Evolutionary conservation across 23 tunicate genomes (phyloP).

Genomic region (Aplidium turbinatum): DNA sequence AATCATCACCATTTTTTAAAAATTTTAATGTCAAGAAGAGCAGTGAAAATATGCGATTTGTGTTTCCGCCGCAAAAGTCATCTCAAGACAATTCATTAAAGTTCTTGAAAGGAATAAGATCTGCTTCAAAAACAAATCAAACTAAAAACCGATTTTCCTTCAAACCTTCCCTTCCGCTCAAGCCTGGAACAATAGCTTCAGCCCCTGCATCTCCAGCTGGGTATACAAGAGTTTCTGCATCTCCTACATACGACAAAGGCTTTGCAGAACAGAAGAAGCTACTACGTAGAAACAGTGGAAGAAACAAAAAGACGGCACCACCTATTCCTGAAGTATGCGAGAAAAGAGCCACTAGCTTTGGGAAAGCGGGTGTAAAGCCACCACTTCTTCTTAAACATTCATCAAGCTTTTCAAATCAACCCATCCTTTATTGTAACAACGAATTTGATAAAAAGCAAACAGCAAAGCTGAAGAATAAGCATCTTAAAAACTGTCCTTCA

Average conservation of each 20-base stretch:
- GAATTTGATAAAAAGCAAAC: too few species aligned
- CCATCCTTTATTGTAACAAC: too few species aligned
- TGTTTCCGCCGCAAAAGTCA: slow-evolving; percentile 12
- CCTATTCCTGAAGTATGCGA: not conserved
- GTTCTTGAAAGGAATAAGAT: not conserved
- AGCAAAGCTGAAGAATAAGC: too few species aligned
- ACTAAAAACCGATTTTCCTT: not conserved
- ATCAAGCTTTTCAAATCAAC: slow-evolving; percentile 34
- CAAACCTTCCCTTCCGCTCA: slow-evolving; percentile 45
- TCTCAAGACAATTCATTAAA: not conserved
- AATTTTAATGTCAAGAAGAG: slow-evolving; percentile 24
- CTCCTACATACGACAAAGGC: slow-evolving; percentile 16
- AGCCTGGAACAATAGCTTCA: slow-evolving; percentile 12
- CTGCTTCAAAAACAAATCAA: slow-evolving; percentile 20
- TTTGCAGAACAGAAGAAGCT: slow-evolving; percentile 43
- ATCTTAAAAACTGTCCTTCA: not conserved
- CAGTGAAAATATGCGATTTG: slow-evolving; percentile 7
- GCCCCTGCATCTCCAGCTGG: slow-evolving; percentile 29
- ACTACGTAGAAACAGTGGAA: slow-evolving; percentile 75
- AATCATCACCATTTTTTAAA: slow-evolving; percentile 39
- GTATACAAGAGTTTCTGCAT: not conserved
- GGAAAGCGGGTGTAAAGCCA: slow-evolving; percentile 23
- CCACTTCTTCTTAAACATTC: not conserved
- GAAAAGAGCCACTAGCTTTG: slow-evolving; percentile 47
- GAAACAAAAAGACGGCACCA: slow-evolving; percentile 15